These are phyloP conservation scores for Margarornis squamiger DNA, from an alignment of 2,797 vertebrate species.

Conservation along the genomic window DNA sequence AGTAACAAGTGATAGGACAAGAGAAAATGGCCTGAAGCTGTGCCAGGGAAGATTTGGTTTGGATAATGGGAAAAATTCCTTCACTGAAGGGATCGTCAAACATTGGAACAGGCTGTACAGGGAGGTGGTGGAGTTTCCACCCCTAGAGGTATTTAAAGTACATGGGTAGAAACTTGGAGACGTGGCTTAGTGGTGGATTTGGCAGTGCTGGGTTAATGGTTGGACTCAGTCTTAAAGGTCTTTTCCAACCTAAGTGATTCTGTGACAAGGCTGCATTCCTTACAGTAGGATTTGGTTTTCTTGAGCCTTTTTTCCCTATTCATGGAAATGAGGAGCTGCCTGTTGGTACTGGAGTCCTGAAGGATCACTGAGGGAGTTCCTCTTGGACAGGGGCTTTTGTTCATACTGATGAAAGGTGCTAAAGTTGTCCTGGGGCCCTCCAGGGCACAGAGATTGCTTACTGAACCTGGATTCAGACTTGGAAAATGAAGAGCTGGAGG, in stretches of 20 bases:
- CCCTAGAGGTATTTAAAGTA: not conserved
- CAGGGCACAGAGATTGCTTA: not conserved
- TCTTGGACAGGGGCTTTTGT: not conserved
- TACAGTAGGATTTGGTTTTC: not conserved
- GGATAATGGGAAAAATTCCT: not conserved
- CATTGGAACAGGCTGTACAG: not conserved
- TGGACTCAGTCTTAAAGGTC: not conserved
- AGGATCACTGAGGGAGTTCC: not conserved
- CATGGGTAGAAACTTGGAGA: accelerated
- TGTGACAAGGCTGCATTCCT: not conserved
- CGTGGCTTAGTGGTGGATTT: not conserved
- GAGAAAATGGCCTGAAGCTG: not conserved
- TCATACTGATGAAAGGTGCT: not conserved
- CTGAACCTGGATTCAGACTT: not conserved
- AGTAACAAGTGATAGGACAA: not conserved
- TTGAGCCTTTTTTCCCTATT: not conserved
- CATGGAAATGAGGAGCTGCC: not conserved
- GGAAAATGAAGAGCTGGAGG: not conserved
- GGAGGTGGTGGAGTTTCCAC: not conserved
- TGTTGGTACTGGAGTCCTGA: not conserved
- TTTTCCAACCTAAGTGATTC: not conserved
- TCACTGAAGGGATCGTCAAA: not conserved
- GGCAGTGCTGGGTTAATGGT: not conserved
- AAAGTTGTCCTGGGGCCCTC: not conserved
- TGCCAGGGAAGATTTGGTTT: not conserved